Evolutionary conservation across 2,797 vertebrate genomes (phyloP).

Genomic region (Scarus forsteni): DNA sequence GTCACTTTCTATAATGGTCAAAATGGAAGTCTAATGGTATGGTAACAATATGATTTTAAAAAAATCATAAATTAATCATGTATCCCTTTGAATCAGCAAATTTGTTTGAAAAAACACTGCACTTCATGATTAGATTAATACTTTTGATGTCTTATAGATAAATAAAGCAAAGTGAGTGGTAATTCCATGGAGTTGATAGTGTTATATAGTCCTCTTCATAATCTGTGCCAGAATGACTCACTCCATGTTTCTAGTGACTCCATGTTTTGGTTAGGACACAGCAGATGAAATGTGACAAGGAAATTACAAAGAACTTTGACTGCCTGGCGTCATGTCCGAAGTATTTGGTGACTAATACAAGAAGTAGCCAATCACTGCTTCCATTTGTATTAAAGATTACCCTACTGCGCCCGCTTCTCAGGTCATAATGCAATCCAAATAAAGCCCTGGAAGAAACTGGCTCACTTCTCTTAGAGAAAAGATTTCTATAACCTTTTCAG

Average conservation of each 20-base stretch:
- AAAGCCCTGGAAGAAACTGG: too few relatives aligned
- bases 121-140: too few relatives aligned
- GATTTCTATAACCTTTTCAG: not conserved
- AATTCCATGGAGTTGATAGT: too few relatives aligned
- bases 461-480: too few relatives aligned
- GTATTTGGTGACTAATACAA: not conserved
- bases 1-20: too few relatives aligned
- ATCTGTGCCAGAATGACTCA: not conserved
- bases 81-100: too few relatives aligned
- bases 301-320: constrained; percentile 6
- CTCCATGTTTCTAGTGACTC: not conserved
- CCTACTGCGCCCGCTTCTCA: not conserved
- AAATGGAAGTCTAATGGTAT: too few relatives aligned
- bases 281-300: not conserved
- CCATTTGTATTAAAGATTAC: not conserved
- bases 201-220: not conserved
- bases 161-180: too few relatives aligned
- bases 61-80: too few relatives aligned
- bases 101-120: too few relatives aligned
- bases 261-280: constrained; percentile 7
- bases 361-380: constrained; percentile 3
- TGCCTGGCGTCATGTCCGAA: constrained; percentile 2
- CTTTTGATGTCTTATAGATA: too few relatives aligned
- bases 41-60: too few relatives aligned
- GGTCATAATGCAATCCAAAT: not conserved